Conservation (phyloP, 2,797 vertebrate species). For the Morus bassanus region DNA sequence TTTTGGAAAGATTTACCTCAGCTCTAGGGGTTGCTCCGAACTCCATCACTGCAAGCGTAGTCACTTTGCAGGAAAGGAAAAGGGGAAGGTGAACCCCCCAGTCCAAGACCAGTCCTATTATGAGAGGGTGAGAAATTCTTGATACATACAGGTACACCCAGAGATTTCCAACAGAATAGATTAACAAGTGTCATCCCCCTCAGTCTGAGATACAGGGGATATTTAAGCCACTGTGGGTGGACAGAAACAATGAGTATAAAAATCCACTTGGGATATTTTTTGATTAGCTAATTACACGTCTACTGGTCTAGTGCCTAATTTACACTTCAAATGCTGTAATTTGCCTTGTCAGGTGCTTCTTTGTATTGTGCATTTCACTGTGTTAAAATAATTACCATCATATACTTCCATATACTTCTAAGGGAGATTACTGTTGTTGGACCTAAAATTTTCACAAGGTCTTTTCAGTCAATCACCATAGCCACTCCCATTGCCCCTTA, state of each 20-base stretch:
- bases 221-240: background rate
- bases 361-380: background rate
- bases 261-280: background rate
- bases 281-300: background rate
- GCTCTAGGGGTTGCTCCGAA: background rate
- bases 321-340: background rate
- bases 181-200: background rate
- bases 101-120: background rate
- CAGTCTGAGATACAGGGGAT: background rate
- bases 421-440: background rate
- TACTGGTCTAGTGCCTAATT: background rate
- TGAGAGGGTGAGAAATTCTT: background rate
- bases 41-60: background rate
- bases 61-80: background rate
- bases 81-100: accelerated
- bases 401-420: background rate
- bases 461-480: background rate
- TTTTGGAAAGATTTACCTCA: background rate
- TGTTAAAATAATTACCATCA: background rate
- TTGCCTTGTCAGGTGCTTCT: background rate
- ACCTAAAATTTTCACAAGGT: background rate
- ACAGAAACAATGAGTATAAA: background rate
- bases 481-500: background rate
- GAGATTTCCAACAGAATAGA: background rate
- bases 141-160: background rate